A percentile compares a stretch with the other conserved stretches of the same genome.
These are phyloP conservation scores for Eucera pruinosa DNA, from an alignment of 2,888 invertebrate species.

Conservation along the genomic window DNA sequence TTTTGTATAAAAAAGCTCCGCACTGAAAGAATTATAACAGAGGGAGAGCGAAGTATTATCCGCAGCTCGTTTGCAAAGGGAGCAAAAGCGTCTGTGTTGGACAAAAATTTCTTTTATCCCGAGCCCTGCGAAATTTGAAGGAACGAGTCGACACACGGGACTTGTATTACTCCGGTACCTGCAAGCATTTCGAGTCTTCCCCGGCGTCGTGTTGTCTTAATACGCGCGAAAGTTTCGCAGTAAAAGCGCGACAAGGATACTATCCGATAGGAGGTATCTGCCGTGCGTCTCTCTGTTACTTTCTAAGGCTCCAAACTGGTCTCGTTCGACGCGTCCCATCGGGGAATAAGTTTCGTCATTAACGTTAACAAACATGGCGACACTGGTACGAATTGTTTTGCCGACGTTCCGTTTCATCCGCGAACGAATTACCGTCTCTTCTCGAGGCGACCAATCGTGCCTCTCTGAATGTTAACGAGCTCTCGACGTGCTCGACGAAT, in stretches of 20 bases:
- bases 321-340: constrained; percentile 46
- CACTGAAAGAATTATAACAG: no score
- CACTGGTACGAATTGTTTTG: constrained; percentile 5
- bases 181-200: constrained; percentile 61
- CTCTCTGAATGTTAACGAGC: constrained; percentile 52
- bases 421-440: constrained; percentile 26
- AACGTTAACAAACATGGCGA: constrained; percentile 32
- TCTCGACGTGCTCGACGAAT: constrained; percentile 44
- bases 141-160: constrained; percentile 54
- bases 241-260: constrained; percentile 63
- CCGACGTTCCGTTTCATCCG: constrained; percentile 35
- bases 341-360: constrained; percentile 32
- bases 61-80: background rate
- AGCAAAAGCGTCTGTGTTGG: no score
- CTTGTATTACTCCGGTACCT: constrained; percentile 62
- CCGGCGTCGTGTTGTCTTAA: constrained; percentile 72
- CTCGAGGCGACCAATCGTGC: constrained; percentile 13
- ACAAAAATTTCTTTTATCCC: constrained; percentile 35
- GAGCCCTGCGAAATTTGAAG: constrained; percentile 51
- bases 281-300: no score
- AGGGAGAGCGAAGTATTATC: no score
- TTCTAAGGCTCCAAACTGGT: background rate
- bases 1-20: no score
- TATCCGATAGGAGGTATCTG: no score
- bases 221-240: constrained; percentile 74